Percentiles rank a stretch among this genome's conserved stretches.
These are phyloP conservation scores for Drosophila recens DNA, from an alignment of 2,888 invertebrate species.

Conservation along the genomic window DNA sequence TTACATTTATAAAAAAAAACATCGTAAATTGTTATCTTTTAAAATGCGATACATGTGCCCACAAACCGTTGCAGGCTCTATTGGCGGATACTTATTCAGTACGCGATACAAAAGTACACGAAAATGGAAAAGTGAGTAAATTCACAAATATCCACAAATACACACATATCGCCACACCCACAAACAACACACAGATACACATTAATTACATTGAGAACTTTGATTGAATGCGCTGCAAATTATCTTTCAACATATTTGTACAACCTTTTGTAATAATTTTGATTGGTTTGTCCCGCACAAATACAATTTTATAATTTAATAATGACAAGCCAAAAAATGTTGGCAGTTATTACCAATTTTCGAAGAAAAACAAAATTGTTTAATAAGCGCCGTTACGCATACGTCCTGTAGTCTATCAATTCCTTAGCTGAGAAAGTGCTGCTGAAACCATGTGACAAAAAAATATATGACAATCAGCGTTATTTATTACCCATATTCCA, in stretches of 20 bases:
- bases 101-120: conserved; percentile 90
- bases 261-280: conserved; percentile 22
- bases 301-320: conserved; percentile 1
- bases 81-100: conserved; percentile 87
- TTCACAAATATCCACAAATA: conserved; percentile 51
- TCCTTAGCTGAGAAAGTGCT: conserved; percentile 26
- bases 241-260: conserved; percentile 16
- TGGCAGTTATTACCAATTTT: conserved; percentile 1
- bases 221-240: conserved; percentile 50
- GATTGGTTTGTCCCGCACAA: conserved; percentile 42
- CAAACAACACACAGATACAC: conserved; percentile 28
- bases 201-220: conserved; percentile 44
- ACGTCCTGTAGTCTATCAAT: conserved; percentile 46
- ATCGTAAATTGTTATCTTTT: conserved; percentile 45
- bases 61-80: conserved; percentile 87
- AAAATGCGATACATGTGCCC: conserved; percentile 70
- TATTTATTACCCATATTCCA: neutral
- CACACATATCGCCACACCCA: conserved; percentile 30
- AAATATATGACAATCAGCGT: conserved; percentile 15
- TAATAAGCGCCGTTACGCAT: conserved; percentile 43
- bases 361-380: too few species aligned
- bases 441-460: conserved; percentile 18
- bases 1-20: conserved; percentile 15
- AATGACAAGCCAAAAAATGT: conserved; percentile 5
- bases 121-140: conserved; percentile 92